phyloP scores from a whole-genome alignment of 2,888 invertebrate genomes.

The Chaetogeoica ovagalla region DNA sequence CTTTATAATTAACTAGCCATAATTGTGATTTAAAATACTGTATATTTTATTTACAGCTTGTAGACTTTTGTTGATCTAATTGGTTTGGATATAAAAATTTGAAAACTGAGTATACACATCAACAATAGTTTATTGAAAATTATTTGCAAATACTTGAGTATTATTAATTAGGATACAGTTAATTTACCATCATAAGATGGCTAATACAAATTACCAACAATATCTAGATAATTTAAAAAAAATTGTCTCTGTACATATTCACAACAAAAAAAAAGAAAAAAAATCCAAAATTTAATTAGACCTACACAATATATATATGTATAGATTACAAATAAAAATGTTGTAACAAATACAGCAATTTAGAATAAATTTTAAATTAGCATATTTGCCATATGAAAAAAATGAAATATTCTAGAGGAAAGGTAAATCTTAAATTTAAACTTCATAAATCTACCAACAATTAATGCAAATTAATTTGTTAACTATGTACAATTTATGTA shows the following conservation, averaged over 20 bases:
- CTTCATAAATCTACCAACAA: slow-evolving; percentile 14
- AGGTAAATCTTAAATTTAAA: slow-evolving; percentile 19
- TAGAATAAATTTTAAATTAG: neutral
- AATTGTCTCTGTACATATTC: neutral
- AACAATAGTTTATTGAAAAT: slow-evolving; percentile 15
- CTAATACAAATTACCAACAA: neutral
- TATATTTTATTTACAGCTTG: no score
- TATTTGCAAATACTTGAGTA: slow-evolving; percentile 6
- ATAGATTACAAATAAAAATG: neutral
- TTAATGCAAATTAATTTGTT: slow-evolving; percentile 20
- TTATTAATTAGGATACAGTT: slow-evolving; percentile 1
- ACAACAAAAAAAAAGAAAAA: neutral
- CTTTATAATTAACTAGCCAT: no score
- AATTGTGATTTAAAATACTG: no score
- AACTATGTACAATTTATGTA: slow-evolving; percentile 45
- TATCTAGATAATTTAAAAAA: neutral
- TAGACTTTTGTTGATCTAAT: no score
- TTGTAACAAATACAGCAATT: neutral
- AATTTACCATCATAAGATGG: neutral
- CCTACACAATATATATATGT: neutral
- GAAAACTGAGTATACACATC: no score
- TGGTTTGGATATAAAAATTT: no score
- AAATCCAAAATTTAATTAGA: neutral
- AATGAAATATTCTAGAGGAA: neutral
- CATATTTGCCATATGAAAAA: no score